phyloP scores from a whole-genome alignment of 30 jellyfish, hydroid and myxozoan species.

The Turritopsis rubra region DNA sequence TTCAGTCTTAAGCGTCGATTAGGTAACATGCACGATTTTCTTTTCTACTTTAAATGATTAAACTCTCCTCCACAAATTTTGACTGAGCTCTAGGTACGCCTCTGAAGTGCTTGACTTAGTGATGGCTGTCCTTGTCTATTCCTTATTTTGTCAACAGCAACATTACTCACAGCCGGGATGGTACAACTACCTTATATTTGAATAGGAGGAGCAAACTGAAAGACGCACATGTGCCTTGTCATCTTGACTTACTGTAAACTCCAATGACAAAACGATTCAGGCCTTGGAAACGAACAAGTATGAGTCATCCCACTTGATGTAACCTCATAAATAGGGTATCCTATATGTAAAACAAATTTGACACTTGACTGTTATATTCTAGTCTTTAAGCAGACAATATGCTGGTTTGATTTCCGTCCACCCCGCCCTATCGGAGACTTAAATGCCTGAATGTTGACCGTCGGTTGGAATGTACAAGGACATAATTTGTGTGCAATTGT shows the following conservation, averaged over 20 bases:
- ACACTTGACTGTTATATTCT: neutral
- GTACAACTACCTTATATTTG: neutral
- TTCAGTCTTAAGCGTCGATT: too few species aligned
- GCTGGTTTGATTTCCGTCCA: neutral
- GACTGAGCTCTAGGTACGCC: too few species aligned
- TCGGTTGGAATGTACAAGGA: neutral
- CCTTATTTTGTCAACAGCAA: neutral
- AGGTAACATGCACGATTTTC: too few species aligned
- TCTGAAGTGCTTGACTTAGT: too few species aligned
- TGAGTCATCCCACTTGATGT: conserved; percentile 96
- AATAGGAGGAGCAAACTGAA: neutral
- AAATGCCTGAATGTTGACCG: neutral
- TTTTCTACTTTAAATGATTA: too few species aligned
- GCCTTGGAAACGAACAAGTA: conserved; percentile 89
- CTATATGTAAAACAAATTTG: conserved; percentile 39
- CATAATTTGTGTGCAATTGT: neutral
- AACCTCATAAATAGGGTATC: conserved; percentile 90
- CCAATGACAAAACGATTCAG: conserved; percentile 75
- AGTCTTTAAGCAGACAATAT: neutral
- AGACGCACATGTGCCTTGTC: neutral
- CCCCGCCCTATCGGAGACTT: neutral
- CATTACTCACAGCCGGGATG: neutral
- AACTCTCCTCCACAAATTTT: too few species aligned
- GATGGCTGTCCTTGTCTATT: conserved; percentile 6
- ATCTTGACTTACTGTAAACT: conserved; percentile 66